Conservation (phyloP, 2,888 invertebrate genomes). For the Zele albiditarsus region DNA sequence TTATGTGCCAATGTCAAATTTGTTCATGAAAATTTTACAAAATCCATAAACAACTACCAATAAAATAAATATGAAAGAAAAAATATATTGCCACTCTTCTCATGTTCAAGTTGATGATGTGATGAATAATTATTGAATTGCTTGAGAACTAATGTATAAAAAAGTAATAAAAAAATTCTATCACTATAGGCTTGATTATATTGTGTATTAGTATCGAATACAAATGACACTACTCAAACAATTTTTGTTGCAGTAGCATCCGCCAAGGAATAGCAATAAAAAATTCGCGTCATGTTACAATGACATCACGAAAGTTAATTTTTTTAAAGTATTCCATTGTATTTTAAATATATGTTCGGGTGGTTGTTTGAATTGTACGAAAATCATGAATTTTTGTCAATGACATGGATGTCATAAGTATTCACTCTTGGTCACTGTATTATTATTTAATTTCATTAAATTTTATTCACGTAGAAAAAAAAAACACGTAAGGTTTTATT, state of each 20-base stretch:
- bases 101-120: too few species aligned
- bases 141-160: background rate
- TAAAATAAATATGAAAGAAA: too few species aligned
- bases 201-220: constrained; percentile 54
- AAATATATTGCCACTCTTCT: too few species aligned
- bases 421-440: background rate
- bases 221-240: constrained; percentile 52
- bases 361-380: background rate
- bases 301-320: background rate
- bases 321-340: background rate
- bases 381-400: background rate
- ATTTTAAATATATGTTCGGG: background rate
- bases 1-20: background rate
- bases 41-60: too few species aligned
- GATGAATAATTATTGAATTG: too few species aligned
- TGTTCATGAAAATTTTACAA: too few species aligned
- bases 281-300: constrained; percentile 55
- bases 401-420: background rate
- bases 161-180: constrained; percentile 13
- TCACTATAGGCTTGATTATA: constrained; percentile 28
- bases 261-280: constrained; percentile 54
- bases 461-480: background rate
- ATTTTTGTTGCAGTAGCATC: constrained; percentile 44
- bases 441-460: background rate
- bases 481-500: background rate